These are phyloP conservation scores for Podarcis cretensis DNA, from an alignment of 2,113 vertebrate genomes.

Conservation along the genomic window DNA sequence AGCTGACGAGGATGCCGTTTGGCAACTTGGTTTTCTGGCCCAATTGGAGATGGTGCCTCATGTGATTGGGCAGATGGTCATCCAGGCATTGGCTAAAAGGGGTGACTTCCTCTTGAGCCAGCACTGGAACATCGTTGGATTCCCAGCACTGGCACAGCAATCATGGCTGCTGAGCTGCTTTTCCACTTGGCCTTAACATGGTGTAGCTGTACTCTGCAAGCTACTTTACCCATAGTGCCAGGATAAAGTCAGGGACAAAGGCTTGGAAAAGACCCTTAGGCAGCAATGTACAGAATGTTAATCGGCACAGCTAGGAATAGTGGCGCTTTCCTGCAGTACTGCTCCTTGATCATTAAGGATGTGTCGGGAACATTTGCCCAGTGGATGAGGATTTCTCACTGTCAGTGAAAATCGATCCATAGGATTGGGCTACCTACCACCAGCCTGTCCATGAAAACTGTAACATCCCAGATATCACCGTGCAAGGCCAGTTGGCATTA, in stretches of 20 bases:
- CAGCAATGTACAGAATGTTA: not conserved
- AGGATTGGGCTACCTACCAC: slow-evolving; percentile 34
- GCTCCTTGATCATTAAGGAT: not conserved
- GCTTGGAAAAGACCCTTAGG: not conserved
- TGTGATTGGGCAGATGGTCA: not conserved
- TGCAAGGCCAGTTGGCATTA: slow-evolving; percentile 51
- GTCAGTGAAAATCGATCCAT: not conserved
- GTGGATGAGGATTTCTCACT: not conserved
- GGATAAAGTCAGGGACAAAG: not conserved
- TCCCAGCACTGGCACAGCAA: not conserved
- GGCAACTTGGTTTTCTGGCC: not conserved
- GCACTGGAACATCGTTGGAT: not conserved
- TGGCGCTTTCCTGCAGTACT: not conserved
- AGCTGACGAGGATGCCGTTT: not conserved
- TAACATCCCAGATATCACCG: slow-evolving; percentile 31
- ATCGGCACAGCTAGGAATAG: not conserved
- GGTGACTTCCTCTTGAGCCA: not conserved
- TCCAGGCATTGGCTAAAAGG: not conserved
- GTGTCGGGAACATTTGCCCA: not conserved
- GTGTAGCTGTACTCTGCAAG: not conserved
- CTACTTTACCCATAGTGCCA: not conserved
- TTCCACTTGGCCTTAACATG: not conserved
- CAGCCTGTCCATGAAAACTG: slow-evolving; percentile 49
- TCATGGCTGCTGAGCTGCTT: not conserved
- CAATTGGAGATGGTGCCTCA: not conserved